Percentiles rank a stretch among this genome's conserved stretches.
Evolutionary conservation across 2,888 invertebrate species (phyloP).

Genomic region (Arrhopalites spinosus): DNA sequence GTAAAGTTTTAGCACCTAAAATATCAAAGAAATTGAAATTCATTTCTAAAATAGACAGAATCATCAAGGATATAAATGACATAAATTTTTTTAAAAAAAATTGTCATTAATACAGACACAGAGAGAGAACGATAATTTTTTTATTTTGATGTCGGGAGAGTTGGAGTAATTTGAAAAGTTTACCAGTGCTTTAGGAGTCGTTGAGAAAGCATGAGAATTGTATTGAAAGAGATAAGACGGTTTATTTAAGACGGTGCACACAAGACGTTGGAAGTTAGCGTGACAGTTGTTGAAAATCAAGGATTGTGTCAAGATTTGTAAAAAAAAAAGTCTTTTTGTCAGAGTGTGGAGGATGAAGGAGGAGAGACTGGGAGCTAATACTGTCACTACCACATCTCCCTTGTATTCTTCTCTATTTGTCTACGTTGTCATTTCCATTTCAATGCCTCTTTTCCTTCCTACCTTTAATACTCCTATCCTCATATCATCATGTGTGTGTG

Average conservation of each 20-base stretch:
- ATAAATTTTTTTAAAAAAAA: too few relatives aligned
- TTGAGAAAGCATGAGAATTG: neutral
- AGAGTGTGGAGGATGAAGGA: too few relatives aligned
- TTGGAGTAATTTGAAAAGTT: too few relatives aligned
- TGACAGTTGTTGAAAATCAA: constrained; percentile 37
- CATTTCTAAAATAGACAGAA: too few relatives aligned
- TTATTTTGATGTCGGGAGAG: neutral
- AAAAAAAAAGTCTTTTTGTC: neutral
- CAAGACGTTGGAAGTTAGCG: constrained; percentile 28
- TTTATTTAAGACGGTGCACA: too few relatives aligned
- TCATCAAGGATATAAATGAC: too few relatives aligned
- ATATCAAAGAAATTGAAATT: too few relatives aligned
- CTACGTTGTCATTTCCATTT: neutral
- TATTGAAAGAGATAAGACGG: neutral
- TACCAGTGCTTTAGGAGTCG: too few relatives aligned
- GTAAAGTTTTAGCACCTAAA: too few relatives aligned
- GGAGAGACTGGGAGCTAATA: neutral
- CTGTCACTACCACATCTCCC: neutral
- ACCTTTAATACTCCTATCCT: neutral
- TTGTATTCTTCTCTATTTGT: neutral
- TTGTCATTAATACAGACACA: too few relatives aligned
- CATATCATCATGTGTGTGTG: neutral
- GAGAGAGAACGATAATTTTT: too few relatives aligned
- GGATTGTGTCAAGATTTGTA: constrained; percentile 17
- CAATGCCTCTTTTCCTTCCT: constrained; percentile 4